Conservation (phyloP, 2,888 invertebrate species). For the Halictus quadricinctus region DNA sequence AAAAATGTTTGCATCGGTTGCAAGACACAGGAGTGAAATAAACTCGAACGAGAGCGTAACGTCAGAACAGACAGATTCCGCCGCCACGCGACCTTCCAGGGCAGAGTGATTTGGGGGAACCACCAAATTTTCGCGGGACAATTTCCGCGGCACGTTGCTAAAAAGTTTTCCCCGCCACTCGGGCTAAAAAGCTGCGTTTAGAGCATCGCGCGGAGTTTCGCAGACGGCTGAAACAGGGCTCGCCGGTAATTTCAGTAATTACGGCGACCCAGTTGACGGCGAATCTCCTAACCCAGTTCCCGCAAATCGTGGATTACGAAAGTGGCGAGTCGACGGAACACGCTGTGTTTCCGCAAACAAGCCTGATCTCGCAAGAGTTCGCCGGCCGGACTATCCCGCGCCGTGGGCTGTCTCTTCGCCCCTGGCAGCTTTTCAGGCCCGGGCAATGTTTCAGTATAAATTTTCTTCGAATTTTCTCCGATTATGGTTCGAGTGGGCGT, state of each 20-base stretch:
- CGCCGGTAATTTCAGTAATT: slow-evolving; percentile 61
- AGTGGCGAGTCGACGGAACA: slow-evolving; percentile 19
- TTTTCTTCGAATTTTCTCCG: too few relatives aligned
- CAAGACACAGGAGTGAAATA: not conserved
- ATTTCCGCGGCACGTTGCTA: too few relatives aligned
- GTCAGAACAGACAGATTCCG: too few relatives aligned
- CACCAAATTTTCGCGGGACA: not conserved
- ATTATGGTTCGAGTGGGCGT: not conserved
- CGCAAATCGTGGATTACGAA: slow-evolving; percentile 47
- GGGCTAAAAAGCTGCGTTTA: not conserved
- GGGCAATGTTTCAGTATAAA: too few relatives aligned
- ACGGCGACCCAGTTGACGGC: slow-evolving; percentile 50
- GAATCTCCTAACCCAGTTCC: slow-evolving; percentile 56
- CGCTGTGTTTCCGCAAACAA: slow-evolving; percentile 5
- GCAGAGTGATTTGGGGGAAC: not conserved
- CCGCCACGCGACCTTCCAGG: not conserved
- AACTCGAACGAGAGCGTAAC: too few relatives aligned
- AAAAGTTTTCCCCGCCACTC: not conserved
- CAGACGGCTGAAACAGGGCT: slow-evolving; percentile 45
- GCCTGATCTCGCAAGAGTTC: slow-evolving; percentile 2
- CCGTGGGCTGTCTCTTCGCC: not conserved
- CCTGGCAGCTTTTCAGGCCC: not conserved
- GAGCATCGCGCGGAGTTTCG: slow-evolving; percentile 35
- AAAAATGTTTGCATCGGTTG: not conserved
- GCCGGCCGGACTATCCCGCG: not conserved